Evolutionary conservation across 2,113 vertebrate genomes (phyloP).

Genomic region (Rhabdomys dilectus): DNA sequence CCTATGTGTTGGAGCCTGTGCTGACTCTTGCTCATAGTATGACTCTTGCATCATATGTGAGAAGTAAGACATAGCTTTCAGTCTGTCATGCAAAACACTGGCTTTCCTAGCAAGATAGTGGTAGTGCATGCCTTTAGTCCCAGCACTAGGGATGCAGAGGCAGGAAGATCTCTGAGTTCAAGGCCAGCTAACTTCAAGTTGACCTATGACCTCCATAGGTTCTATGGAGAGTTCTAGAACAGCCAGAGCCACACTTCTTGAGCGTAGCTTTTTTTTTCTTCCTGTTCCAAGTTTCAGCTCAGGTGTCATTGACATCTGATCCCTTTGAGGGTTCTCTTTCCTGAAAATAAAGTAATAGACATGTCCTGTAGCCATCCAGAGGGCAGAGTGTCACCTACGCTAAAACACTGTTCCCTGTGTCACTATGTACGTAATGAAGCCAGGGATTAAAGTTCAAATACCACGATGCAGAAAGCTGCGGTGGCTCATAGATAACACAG

Average conservation of each 20-base stretch:
- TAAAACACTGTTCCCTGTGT: slow-evolving; percentile 1
- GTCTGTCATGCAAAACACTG: background rate
- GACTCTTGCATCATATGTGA: background rate
- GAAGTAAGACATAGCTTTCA: background rate
- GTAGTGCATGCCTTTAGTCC: background rate
- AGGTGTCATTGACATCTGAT: background rate
- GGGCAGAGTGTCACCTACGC: background rate
- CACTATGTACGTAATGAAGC: no score
- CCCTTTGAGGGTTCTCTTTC: background rate
- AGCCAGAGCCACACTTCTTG: background rate
- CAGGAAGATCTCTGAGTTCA: background rate
- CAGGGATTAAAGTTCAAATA: background rate
- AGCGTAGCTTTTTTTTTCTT: background rate
- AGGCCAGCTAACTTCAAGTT: no score
- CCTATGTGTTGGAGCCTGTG: background rate
- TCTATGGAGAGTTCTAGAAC: background rate
- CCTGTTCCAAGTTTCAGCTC: background rate
- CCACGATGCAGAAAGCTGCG: background rate
- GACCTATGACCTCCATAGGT: no score
- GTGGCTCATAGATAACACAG: no score
- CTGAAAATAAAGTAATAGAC: background rate
- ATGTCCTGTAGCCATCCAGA: background rate
- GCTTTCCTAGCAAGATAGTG: background rate
- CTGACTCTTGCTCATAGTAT: background rate
- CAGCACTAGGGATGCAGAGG: background rate